A percentile compares a stretch with the other conserved stretches of the same genome.
These are phyloP conservation scores for Coluber constrictor DNA, from an alignment of 2,797 vertebrate genomes.

Conservation along the genomic window DNA sequence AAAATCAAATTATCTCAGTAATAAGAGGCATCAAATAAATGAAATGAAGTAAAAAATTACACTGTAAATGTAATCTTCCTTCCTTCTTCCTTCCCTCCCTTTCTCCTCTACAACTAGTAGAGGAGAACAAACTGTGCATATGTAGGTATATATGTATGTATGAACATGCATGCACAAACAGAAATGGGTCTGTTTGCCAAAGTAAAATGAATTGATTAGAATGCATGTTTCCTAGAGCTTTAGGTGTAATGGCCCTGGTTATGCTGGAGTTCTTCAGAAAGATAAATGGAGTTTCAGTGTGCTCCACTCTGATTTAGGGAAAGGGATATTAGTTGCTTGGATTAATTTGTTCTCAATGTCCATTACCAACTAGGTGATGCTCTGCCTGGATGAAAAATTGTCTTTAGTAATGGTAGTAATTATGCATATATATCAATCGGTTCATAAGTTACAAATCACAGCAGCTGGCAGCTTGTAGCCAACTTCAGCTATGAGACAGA, in stretches of 20 bases:
- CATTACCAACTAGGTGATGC: neutral
- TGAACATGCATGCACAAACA: neutral
- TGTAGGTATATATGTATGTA: neutral
- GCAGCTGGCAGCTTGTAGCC: neutral
- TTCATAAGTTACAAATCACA: neutral
- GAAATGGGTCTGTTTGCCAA: neutral
- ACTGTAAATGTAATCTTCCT: neutral
- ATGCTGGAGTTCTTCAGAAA: neutral
- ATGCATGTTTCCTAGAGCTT: neutral
- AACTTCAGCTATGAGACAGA: neutral
- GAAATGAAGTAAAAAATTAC: neutral
- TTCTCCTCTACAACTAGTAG: neutral
- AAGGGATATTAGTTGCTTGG: neutral
- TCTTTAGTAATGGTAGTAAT: neutral
- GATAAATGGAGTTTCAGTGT: neutral
- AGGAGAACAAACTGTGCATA: neutral
- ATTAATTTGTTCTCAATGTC: neutral
- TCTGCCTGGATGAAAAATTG: neutral
- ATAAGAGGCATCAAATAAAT: neutral
- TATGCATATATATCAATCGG: neutral
- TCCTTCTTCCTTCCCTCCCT: neutral
- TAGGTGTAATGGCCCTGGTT: neutral
- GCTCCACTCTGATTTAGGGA: neutral
- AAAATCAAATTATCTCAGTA: neutral
- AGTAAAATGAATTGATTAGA: neutral